Percentiles rank a stretch among this genome's conserved stretches.
phyloP scores from a whole-genome alignment of 2,797 vertebrate genomes.

The Onychomys leucogaster region DNA sequence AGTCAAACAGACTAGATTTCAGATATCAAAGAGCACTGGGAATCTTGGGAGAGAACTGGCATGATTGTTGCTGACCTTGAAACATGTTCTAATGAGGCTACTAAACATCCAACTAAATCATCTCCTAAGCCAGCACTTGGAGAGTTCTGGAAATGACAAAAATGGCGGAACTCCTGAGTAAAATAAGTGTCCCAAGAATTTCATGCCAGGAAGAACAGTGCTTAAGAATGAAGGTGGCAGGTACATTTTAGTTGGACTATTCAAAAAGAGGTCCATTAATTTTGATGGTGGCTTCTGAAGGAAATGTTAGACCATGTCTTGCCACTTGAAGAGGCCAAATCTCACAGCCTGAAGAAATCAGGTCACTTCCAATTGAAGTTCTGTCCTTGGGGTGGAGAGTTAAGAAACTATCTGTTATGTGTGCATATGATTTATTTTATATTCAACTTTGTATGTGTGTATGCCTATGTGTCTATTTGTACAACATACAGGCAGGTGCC shows the following conservation, averaged over 20 bases:
- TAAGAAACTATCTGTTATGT: background rate
- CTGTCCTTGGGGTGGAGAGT: background rate
- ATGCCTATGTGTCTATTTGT: background rate
- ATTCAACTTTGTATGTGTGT: background rate
- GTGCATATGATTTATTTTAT: background rate
- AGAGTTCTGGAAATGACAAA: too few relatives aligned
- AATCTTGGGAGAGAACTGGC: background rate
- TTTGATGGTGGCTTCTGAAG: background rate
- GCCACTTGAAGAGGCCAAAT: background rate
- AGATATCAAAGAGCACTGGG: background rate
- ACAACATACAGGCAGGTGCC: background rate
- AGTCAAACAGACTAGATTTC: constrained; percentile 6
- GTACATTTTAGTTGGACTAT: background rate
- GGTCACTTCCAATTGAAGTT: background rate
- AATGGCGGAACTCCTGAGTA: background rate
- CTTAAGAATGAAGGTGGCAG: background rate
- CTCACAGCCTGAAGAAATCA: background rate
- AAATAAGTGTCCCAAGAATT: background rate
- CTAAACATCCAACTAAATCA: too few relatives aligned
- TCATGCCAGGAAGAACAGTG: rapidly evolving
- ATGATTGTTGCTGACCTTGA: background rate
- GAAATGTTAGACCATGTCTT: background rate
- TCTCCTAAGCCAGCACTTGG: too few relatives aligned
- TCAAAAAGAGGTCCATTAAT: background rate
- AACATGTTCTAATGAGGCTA: background rate